Evolutionary conservation across 53 echinoderm and acorn worm genomes (phyloP).

Genomic region (Paracentrotus lividus): DNA sequence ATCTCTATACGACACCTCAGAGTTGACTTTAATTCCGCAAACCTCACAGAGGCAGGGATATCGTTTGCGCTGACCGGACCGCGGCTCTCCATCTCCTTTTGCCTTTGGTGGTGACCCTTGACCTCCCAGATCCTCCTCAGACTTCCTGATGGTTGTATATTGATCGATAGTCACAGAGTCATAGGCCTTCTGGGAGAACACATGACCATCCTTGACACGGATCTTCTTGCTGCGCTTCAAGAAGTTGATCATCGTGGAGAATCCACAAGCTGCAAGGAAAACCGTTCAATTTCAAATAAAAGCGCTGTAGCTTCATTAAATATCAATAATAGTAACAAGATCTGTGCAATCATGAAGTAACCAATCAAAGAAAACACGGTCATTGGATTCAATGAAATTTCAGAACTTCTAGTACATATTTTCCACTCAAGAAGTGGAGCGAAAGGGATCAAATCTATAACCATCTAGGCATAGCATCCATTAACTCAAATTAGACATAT

Average conservation of each 20-base stretch:
- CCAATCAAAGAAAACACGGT: too few species aligned
- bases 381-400: too few species aligned
- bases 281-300: too few species aligned
- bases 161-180: slow-evolving; percentile 64
- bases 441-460: too few species aligned
- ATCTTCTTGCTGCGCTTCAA: slow-evolving; percentile 58
- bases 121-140: slow-evolving; percentile 34
- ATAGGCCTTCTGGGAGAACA: slow-evolving; percentile 56
- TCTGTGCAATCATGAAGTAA: too few species aligned
- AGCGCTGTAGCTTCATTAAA: too few species aligned
- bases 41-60: slow-evolving; percentile 82
- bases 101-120: background rate
- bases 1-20: slow-evolving; percentile 70
- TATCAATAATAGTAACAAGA: too few species aligned
- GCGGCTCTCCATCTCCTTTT: background rate
- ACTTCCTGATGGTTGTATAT: slow-evolving; percentile 40
- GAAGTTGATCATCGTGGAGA: slow-evolving; percentile 49
- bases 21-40: slow-evolving; percentile 77
- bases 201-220: slow-evolving; percentile 34
- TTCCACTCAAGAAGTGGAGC: too few species aligned
- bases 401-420: too few species aligned
- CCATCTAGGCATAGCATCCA: too few species aligned
- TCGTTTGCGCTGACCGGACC: slow-evolving; percentile 17
- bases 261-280: slow-evolving; percentile 51
- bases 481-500: too few species aligned